Base-by-base conservation (phyloP, 2,888 invertebrate species). In the Listrodromus nycthemerus region DNA sequence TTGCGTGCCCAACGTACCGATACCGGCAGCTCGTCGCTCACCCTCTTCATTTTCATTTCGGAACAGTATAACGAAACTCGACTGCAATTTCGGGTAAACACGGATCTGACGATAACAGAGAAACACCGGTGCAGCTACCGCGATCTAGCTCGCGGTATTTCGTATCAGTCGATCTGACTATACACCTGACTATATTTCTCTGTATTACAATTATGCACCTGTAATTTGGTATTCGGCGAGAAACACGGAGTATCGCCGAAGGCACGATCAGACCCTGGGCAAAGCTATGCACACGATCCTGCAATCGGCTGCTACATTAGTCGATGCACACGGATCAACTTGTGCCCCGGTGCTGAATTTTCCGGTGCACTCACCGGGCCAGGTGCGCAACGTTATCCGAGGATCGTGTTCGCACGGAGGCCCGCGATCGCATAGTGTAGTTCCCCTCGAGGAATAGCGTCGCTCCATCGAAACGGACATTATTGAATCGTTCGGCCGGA, bases 191-290 rank as follows among this genome's bases (percentile, higher is more conserved):
- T 50, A 19, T 37, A 19, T 48, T 19, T 48, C 19, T 58, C 13
- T 41, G 27, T 13, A 66, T 76, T 66, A 55, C 27, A 76, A 41
- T 66, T 30, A 67, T 58, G 41, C 55, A 76, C 55, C 55, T 67
- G 66, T 67, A 67, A 76, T 76, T 66, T 45, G 66, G 55, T 27
- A 76, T 55, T n/a, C 66, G 24, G 55, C 76, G 66, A 50, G 66
- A 55, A 55, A 58, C 41, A 67, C 37, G 27, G 27, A 41, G 50
- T 27, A 67, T 76, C 45, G 41, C 66, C 66, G 41, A 41, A 55
- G 65, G 65, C 50, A 58, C 66, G 37, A 41, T n/a, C 52, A 65
- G 65, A 52, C 75, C 24, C 24, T 50, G 21, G 21, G 45, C 21
- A 13, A 45, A 24, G 8, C 41, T 24, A 7, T 66, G 45, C 16